Evolutionary conservation across 2,888 invertebrate species (phyloP).

Genomic region (Eulithis testata): DNA sequence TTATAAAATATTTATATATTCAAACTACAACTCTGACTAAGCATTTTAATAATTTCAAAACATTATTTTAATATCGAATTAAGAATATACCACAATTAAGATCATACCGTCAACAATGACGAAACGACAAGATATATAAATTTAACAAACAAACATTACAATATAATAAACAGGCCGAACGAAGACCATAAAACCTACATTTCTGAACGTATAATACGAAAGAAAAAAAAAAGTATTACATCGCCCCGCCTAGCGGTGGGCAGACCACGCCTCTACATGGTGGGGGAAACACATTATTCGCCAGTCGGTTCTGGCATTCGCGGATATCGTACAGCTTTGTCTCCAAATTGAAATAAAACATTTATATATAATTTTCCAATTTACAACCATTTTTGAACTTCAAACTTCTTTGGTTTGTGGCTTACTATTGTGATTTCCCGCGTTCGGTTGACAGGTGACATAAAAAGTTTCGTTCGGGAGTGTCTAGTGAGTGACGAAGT

Average conservation of each 20-base stretch:
- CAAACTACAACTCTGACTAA: conserved; percentile 11
- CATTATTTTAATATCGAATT: conserved; percentile 8
- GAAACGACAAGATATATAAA: conserved; percentile 66
- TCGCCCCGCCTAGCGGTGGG: conserved; percentile 61
- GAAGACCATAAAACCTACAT: conserved; percentile 65
- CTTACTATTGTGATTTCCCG: conserved; percentile 7
- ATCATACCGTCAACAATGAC: conserved; percentile 59
- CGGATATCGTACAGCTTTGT: conserved; percentile 65
- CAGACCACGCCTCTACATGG: conserved; percentile 63
- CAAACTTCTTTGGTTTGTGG: too few species aligned
- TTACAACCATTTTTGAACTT: too few species aligned
- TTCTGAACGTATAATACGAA: conserved; percentile 57
- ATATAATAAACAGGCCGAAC: conserved; percentile 71
- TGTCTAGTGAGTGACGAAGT: conserved; percentile 15
- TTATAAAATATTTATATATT: conserved; percentile 19
- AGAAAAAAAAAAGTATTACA: conserved; percentile 55
- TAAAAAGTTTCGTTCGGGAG: conserved; percentile 18
- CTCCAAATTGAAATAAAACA: conserved; percentile 44
- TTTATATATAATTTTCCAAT: conserved; percentile 4
- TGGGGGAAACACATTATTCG: conserved; percentile 63
- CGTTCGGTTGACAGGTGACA: conserved; percentile 29
- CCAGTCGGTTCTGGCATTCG: conserved; percentile 73
- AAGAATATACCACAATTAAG: conserved; percentile 57
- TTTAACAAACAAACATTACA: conserved; percentile 73
- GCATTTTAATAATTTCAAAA: conserved; percentile 19